Conservation (phyloP, 2,113 vertebrate genomes). For the Empidonax alnorum region DNA sequence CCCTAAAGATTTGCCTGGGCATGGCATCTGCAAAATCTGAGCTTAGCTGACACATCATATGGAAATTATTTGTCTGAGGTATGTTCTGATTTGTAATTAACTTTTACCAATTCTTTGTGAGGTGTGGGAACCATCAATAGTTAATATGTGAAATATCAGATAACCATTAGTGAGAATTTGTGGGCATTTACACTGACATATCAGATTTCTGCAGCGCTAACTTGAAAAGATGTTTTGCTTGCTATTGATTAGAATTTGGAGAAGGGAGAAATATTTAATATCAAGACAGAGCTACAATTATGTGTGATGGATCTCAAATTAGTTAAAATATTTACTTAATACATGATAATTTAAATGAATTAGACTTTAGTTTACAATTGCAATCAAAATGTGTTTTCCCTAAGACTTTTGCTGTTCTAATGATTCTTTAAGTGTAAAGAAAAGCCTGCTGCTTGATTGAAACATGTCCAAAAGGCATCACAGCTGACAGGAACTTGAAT, state of each 20-base stretch:
- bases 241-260: constrained; percentile 38
- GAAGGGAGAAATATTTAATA: constrained; percentile 22
- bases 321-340: constrained; percentile 70
- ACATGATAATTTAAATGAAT: constrained; percentile 50
- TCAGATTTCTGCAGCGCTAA: not conserved
- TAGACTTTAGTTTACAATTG: constrained; percentile 58
- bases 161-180: not conserved
- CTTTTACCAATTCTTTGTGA: not conserved
- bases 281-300: constrained; percentile 48
- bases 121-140: not conserved
- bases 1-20: not conserved
- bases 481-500: constrained; percentile 73
- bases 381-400: constrained; percentile 57
- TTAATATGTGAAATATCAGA: not conserved
- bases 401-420: constrained; percentile 55
- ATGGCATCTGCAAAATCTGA: not conserved
- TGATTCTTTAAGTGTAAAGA: constrained; percentile 68
- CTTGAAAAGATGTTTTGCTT: constrained; percentile 19
- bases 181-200: not conserved
- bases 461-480: constrained; percentile 73
- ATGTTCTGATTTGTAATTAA: not conserved
- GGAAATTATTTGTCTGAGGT: not conserved
- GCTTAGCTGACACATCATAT: not conserved
- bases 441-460: constrained; percentile 72
- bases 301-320: constrained; percentile 19